Conservation (phyloP, 2,888 invertebrate genomes). For the Danaus chrysippus region DNA sequence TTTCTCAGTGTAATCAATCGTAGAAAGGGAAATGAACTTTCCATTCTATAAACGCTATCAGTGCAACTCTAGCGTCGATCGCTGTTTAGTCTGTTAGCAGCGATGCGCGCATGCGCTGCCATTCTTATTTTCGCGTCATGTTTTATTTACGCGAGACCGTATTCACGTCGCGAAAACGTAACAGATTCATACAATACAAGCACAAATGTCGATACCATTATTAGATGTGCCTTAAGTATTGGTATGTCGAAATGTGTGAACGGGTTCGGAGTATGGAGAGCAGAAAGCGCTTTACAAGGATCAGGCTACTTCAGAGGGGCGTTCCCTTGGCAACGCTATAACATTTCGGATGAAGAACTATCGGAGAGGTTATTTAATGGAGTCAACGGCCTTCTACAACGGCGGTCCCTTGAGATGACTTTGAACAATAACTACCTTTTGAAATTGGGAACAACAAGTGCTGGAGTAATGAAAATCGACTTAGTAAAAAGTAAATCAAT, state of each 20-base stretch:
- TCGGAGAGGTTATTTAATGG: slow-evolving; percentile 69
- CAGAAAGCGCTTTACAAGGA: slow-evolving; percentile 51
- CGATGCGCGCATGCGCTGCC: slow-evolving; percentile 70
- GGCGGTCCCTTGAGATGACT: slow-evolving; percentile 69
- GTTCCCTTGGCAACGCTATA: slow-evolving; percentile 67
- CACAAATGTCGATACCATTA: slow-evolving; percentile 34
- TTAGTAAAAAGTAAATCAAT: slow-evolving; percentile 65
- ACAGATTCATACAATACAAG: slow-evolving; percentile 23
- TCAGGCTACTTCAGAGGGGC: slow-evolving; percentile 50
- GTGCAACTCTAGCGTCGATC: slow-evolving; percentile 39
- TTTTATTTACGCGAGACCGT: slow-evolving; percentile 34
- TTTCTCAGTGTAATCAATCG: neutral
- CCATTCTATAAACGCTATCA: slow-evolving; percentile 42
- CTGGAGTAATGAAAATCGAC: slow-evolving; percentile 71
- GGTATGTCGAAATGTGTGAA: slow-evolving; percentile 76
- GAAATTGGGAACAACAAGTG: slow-evolving; percentile 71
- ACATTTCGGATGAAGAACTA: slow-evolving; percentile 68
- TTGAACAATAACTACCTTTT: slow-evolving; percentile 74
- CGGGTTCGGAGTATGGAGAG: slow-evolving; percentile 76
- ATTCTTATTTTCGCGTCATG: slow-evolving; percentile 52
- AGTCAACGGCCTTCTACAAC: slow-evolving; percentile 71
- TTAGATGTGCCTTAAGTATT: slow-evolving; percentile 51
- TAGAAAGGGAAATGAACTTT: slow-evolving; percentile 16
- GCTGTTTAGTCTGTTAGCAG: slow-evolving; percentile 57
- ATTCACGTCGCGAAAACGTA: slow-evolving; percentile 21